Base-by-base conservation (phyloP, 2,797 vertebrate genomes). In the Parambassis ranga region DNA sequence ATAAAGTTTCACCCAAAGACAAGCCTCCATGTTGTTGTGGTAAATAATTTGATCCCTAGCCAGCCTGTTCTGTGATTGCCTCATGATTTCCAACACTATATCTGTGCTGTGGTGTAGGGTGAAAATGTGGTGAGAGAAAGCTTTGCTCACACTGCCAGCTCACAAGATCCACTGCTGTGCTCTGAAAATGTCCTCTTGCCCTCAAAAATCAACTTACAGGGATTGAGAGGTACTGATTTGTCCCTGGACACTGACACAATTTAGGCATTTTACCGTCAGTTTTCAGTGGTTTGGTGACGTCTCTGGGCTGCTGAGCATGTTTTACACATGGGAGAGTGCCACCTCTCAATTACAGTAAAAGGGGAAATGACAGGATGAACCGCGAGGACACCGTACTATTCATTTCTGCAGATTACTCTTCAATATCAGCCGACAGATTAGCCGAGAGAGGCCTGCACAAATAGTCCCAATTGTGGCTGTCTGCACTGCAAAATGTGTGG, bases 401-500 rank as follows among this genome's bases (percentile, higher is more conserved):
- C 60, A 80, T 80, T 73, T 63, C 57, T 62, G 65, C 42, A 75
- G 82, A 83, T 84, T 80, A 80, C 71, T n/a, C 66, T 55, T 73
- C 75, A 69, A 20, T 72, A 73, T 77, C 44, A 66, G 66, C 15
- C 4, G 10, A 73, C 52, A 77, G 78, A 81, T 86, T 79, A 86
- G 50, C 65, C 48, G 47, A 61, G 46, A 69, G 67, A 75, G 59
- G 32, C 62, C 50, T 32, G 39, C 33, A 59, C 75, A 79, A 84
- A 87, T 84, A 64, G 68, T 71, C 62, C 60, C 75, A 83, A 80
- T 84, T 84, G 70, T 71, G 69, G 36, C 79, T 84, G 73, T 84
- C 82, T 69, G 73, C 61, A 64, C 42, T 46, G 61, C 51, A 42
- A 82, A 85, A 74, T 77, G 61, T 79, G 65, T 70, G 65, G 71